phyloP scores from a whole-genome alignment of 2,113 vertebrate species.

The Myrmophylax atrothorax region DNA sequence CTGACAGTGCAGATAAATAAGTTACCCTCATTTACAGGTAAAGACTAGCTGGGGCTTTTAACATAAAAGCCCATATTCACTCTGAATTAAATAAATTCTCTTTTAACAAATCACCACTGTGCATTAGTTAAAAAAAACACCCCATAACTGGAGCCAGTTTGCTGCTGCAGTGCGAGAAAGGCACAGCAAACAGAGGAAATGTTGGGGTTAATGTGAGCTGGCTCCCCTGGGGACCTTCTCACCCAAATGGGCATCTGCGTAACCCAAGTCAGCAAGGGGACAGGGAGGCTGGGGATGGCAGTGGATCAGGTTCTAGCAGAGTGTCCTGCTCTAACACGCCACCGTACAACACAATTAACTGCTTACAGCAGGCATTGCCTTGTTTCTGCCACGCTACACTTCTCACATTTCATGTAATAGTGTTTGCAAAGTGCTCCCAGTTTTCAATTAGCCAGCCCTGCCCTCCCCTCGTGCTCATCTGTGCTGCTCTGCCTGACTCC shows the following conservation, averaged over 20 bases:
- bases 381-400: conserved; percentile 78
- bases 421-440: conserved; percentile 88
- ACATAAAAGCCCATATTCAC: background rate
- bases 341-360: conserved; percentile 83
- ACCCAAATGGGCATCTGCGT: conserved; percentile 10
- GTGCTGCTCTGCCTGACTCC: conserved; percentile 58
- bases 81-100: conserved; percentile 60
- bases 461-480: conserved; percentile 66
- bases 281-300: conserved; percentile 72
- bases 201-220: conserved; percentile 29
- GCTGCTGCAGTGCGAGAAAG: conserved; percentile 25
- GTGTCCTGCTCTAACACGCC: conserved; percentile 76
- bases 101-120: conserved; percentile 50
- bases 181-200: background rate
- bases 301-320: conserved; percentile 74
- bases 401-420: conserved; percentile 90
- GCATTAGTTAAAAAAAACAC: conserved; percentile 20
- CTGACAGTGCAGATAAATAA: background rate
- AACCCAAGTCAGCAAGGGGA: conserved; percentile 33
- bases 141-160: background rate
- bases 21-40: conserved; percentile 48
- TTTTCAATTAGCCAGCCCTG: conserved; percentile 85
- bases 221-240: background rate
- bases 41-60: conserved; percentile 47
- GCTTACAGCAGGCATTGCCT: conserved; percentile 84